Evolutionary conservation across 1,140 invertebrate genomes (phyloP).

Genomic region (Formica exsecta): DNA sequence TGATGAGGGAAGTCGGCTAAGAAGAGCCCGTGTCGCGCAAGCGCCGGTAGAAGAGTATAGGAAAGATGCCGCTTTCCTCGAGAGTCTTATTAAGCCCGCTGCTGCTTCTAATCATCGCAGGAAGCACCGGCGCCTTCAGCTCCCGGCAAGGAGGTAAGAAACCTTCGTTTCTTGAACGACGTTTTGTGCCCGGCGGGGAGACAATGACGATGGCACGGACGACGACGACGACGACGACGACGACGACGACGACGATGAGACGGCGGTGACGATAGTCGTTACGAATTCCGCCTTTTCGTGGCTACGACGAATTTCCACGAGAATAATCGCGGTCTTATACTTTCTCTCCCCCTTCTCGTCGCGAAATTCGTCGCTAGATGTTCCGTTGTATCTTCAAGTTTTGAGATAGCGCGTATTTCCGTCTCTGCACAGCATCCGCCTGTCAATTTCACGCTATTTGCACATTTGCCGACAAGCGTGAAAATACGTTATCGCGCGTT

Average conservation of each 20-base stretch:
- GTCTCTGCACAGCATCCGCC: conserved; percentile 47
- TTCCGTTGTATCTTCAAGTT: conserved; percentile 49
- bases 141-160: conserved; percentile 84
- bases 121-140: conserved; percentile 82
- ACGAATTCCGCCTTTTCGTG: conserved; percentile 64
- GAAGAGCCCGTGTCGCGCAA: conserved; percentile 74
- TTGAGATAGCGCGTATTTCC: conserved; percentile 59
- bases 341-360: neutral
- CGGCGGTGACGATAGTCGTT: conserved; percentile 28
- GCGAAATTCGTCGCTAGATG: conserved; percentile 32
- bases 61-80: conserved; percentile 83
- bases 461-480: conserved; percentile 55
- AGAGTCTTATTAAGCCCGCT: conserved; percentile 82
- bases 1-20: conserved; percentile 86
- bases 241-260: neutral
- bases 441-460: conserved; percentile 63
- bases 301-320: conserved; percentile 52
- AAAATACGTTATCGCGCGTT: conserved; percentile 61
- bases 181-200: conserved; percentile 62
- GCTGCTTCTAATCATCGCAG: conserved; percentile 85
- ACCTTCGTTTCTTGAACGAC: conserved; percentile 54
- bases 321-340: conserved; percentile 52
- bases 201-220: conserved; percentile 68
- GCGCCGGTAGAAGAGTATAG: conserved; percentile 77
- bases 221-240: conserved; percentile 30